phyloP scores from a whole-genome alignment of 2,113 vertebrate genomes.

The Edolisoma coerulescens region DNA sequence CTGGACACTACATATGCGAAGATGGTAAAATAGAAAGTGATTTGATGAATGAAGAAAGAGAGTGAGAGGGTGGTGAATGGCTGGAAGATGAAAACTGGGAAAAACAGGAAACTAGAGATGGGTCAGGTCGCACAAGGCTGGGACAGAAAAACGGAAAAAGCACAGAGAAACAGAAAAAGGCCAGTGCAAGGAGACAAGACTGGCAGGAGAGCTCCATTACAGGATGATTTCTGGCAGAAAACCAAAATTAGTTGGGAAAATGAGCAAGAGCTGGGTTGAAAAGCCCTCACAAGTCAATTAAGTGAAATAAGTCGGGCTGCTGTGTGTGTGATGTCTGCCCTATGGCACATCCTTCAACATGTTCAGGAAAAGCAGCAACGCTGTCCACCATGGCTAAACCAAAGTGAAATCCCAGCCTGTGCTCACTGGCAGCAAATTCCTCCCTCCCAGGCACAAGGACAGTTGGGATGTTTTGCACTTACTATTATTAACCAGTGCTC shows the following conservation, averaged over 20 bases:
- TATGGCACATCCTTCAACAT: accelerated
- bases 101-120: neutral
- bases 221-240: neutral
- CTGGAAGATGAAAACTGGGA: neutral
- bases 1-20: neutral
- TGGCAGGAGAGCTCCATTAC: neutral
- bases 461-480: neutral
- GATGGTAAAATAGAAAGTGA: neutral
- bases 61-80: neutral
- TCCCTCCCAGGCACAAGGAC: neutral
- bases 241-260: neutral
- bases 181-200: neutral
- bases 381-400: neutral
- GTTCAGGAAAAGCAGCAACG: neutral
- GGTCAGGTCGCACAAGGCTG: neutral
- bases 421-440: neutral
- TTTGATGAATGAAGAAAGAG: neutral
- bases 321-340: neutral
- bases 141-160: neutral
- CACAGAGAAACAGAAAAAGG: neutral
- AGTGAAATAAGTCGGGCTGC: neutral
- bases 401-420: neutral
- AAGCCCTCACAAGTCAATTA: neutral
- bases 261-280: neutral
- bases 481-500: no score